Conservation (phyloP, 2,113 vertebrate genomes). For the Chloropsis hardwickii region DNA sequence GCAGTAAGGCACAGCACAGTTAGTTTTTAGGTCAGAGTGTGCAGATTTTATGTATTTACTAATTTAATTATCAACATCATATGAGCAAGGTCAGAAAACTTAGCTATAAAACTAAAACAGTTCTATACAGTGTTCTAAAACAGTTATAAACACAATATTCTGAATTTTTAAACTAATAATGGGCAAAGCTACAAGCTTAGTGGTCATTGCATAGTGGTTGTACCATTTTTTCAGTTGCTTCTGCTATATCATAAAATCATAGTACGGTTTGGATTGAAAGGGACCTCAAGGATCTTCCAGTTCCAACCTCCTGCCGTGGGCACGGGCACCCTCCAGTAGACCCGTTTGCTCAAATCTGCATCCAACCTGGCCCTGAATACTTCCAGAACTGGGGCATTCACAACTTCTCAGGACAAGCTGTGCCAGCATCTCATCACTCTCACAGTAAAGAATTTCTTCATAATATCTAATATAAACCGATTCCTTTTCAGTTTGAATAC, state of each 20-base stretch:
- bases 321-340: neutral
- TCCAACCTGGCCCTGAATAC: neutral
- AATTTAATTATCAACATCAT: neutral
- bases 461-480: neutral
- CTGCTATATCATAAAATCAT: neutral
- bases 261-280: neutral
- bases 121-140: neutral
- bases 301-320: neutral
- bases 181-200: neutral
- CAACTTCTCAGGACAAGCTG: neutral
- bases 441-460: neutral
- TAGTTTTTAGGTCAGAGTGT: conserved; percentile 3
- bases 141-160: neutral
- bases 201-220: neutral
- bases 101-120: neutral
- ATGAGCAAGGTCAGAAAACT: conserved; percentile 4
- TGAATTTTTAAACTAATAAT: conserved; percentile 9
- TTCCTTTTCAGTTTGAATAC: neutral
- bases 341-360: neutral
- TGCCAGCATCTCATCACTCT: neutral
- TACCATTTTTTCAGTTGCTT: conserved; percentile 4
- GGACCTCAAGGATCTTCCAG: too few relatives aligned
- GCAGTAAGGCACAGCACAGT: neutral
- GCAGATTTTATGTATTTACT: conserved; percentile 2
- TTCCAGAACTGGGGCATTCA: neutral